phyloP scores from a whole-genome alignment of 2,888 invertebrate genomes.

The Euzophera pinguis region DNA sequence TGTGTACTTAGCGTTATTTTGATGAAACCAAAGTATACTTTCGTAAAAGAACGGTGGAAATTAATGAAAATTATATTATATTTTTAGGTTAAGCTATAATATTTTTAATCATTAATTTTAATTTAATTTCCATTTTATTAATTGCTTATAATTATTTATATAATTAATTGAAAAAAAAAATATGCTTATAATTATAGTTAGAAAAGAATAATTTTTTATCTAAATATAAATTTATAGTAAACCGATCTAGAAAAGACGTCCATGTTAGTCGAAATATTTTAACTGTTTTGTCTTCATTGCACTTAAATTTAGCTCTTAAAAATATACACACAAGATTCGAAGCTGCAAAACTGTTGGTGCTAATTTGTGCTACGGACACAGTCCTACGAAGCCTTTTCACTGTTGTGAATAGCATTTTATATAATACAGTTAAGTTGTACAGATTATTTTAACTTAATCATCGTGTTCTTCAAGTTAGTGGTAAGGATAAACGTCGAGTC shows the following conservation, averaged over 20 bases:
- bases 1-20: conserved; percentile 6
- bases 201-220: not conserved
- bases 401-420: conserved; percentile 61
- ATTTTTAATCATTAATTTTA: not conserved
- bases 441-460: conserved; percentile 30
- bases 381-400: conserved; percentile 63
- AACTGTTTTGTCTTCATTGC: conserved; percentile 12
- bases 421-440: conserved; percentile 62
- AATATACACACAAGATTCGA: not conserved
- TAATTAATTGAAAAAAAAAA: not conserved
- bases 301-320: conserved; percentile 1
- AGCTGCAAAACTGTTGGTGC: conserved; percentile 57
- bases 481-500: conserved; percentile 68
- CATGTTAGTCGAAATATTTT: conserved; percentile 1
- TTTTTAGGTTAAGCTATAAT: not conserved
- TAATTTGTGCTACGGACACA: conserved; percentile 72
- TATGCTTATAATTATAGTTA: not conserved
- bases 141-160: not conserved
- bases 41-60: conserved; percentile 2
- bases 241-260: not conserved
- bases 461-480: conserved; percentile 44
- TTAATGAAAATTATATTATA: not conserved
- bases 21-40: conserved; percentile 11
- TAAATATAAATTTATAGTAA: not conserved
- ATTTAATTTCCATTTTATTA: not conserved